Evolutionary conservation across 2,113 vertebrate species (phyloP).

Genomic region (Polyodon spathula): DNA sequence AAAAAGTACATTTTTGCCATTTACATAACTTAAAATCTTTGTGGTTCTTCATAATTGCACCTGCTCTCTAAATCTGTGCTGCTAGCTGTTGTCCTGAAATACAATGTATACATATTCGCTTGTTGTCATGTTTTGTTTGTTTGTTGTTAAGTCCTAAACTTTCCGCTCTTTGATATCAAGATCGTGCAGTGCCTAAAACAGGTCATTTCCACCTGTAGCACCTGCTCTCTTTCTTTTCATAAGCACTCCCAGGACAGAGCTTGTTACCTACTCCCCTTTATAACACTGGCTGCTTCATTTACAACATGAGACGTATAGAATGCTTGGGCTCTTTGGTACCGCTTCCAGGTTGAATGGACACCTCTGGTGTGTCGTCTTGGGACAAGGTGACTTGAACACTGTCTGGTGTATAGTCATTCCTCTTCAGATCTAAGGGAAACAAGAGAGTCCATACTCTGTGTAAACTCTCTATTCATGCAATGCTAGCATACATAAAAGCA

Average conservation of each 20-base stretch:
- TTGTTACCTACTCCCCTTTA: slow-evolving; percentile 5
- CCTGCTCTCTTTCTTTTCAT: slow-evolving; percentile 24
- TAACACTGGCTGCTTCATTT: slow-evolving; percentile 17
- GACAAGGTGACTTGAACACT: slow-evolving; percentile 67
- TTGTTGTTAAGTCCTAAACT: no score
- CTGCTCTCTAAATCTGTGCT: not conserved
- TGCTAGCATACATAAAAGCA: slow-evolving; percentile 6
- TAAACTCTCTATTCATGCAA: not conserved
- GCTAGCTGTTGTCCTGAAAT: not conserved
- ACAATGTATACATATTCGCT: not conserved
- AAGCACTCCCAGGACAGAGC: slow-evolving; percentile 29
- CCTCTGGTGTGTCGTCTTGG: slow-evolving; percentile 74
- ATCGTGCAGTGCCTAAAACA: no score
- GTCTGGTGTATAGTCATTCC: slow-evolving; percentile 94
- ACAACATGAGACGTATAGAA: slow-evolving; percentile 84
- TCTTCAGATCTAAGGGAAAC: slow-evolving; percentile 76
- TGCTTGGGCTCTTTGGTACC: slow-evolving; percentile 76
- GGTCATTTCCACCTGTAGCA: slow-evolving; percentile 37
- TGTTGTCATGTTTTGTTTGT: no score
- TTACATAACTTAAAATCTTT: slow-evolving; percentile 29
- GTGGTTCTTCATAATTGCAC: slow-evolving; percentile 22
- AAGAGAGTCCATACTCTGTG: not conserved
- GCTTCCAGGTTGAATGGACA: slow-evolving; percentile 61
- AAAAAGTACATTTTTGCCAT: slow-evolving; percentile 26
- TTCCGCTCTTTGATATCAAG: no score